These are phyloP conservation scores for Oscheius onirici DNA, from an alignment of 2,888 invertebrate species.

Conservation along the genomic window DNA sequence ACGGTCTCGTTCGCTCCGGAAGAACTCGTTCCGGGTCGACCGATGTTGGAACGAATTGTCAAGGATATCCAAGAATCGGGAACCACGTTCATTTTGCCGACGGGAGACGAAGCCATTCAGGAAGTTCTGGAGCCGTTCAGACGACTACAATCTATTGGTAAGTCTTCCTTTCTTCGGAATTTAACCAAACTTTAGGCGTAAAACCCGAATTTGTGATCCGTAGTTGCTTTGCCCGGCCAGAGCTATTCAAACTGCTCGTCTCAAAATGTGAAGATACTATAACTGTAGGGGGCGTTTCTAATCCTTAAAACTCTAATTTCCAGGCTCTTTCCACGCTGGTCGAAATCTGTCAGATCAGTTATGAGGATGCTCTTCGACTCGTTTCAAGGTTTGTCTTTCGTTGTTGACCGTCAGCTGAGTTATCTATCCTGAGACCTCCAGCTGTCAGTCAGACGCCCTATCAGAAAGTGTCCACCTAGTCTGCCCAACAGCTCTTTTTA, in stretches of 20 bases:
- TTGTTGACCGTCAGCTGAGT: not conserved
- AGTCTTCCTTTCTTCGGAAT: not conserved
- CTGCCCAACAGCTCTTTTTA: too few relatives aligned
- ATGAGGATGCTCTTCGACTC: constrained; percentile 58
- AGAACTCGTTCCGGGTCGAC: constrained; percentile 33
- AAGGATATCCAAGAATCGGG: constrained; percentile 34
- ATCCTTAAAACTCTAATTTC: constrained; percentile 22
- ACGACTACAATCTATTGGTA: constrained; percentile 4
- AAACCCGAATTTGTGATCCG: constrained; percentile 7
- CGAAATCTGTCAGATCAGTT: constrained; percentile 46
- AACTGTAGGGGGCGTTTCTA: not conserved
- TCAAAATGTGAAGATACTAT: constrained; percentile 3
- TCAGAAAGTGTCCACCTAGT: not conserved
- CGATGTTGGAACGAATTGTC: constrained; percentile 42
- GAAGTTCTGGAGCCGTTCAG: constrained; percentile 18
- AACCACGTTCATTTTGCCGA: constrained; percentile 37
- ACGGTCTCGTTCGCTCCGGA: constrained; percentile 29
- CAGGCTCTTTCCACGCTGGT: constrained; percentile 53
- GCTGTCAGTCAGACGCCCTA: not conserved
- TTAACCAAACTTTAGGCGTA: constrained; percentile 18
- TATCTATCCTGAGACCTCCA: not conserved
- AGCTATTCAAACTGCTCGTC: constrained; percentile 22
- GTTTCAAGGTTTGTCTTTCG: not conserved
- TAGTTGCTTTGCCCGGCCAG: constrained; percentile 11
- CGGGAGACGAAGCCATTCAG: constrained; percentile 5